phyloP scores from a whole-genome alignment of 2,113 vertebrate species.

The Pipra filicauda region DNA sequence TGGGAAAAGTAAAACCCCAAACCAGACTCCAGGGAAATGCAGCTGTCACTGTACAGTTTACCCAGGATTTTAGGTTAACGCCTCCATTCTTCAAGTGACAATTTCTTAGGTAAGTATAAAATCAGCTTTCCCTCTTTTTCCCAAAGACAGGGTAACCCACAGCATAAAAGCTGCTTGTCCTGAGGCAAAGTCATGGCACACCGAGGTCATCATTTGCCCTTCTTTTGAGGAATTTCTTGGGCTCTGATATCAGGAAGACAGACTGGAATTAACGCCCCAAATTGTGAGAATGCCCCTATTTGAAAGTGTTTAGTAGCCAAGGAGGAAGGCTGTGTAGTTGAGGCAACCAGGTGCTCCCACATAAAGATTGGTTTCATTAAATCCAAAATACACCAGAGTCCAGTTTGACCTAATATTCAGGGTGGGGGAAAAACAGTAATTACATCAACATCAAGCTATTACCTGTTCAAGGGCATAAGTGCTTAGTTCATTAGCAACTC shows the following conservation, averaged over 20 bases:
- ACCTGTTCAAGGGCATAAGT: constrained; percentile 48
- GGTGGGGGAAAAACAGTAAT: constrained; percentile 17
- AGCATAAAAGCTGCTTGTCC: not conserved
- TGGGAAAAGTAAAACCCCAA: not conserved
- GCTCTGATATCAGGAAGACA: not conserved
- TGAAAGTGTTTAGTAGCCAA: not conserved
- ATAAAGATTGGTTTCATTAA: not conserved
- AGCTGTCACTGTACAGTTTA: not conserved
- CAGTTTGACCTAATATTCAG: constrained; percentile 37
- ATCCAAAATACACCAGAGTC: constrained; percentile 4
- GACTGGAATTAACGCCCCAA: not conserved
- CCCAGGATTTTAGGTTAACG: not conserved
- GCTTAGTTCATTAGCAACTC: constrained; percentile 47
- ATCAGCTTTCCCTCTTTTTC: not conserved
- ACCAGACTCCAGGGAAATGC: not conserved
- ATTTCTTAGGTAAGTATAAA: not conserved
- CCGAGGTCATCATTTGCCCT: not conserved
- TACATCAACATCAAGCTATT: constrained; percentile 59
- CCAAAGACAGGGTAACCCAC: not conserved
- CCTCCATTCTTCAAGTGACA: not conserved
- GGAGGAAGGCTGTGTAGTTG: not conserved
- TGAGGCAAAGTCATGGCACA: not conserved
- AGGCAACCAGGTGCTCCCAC: not conserved
- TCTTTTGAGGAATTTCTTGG: not conserved
- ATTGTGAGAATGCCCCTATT: not conserved